Conservation (phyloP, 2,113 vertebrate species). For the Proteles cristata region DNA sequence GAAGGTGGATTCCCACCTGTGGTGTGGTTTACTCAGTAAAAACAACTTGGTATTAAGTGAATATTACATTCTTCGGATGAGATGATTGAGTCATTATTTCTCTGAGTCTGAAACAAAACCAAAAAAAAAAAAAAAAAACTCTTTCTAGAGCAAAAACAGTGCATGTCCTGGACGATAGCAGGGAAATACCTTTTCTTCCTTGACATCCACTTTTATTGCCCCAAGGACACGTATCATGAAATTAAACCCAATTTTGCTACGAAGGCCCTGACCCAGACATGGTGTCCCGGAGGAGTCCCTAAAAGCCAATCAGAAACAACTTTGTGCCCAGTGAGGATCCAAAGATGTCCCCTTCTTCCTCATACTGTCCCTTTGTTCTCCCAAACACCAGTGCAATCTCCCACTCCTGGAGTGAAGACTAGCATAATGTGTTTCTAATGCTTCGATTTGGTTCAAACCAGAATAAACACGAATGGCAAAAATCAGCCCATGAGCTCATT, state of each 20-base stretch:
- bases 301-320: not conserved
- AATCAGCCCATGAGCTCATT: conserved; percentile 81
- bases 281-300: not conserved
- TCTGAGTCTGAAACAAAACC: conserved; percentile 64
- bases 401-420: conserved; percentile 60
- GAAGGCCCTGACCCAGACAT: not conserved
- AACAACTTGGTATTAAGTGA: conserved; percentile 44
- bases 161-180: not conserved
- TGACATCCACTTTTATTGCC: conserved; percentile 11
- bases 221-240: not conserved
- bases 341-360: not conserved
- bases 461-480: conserved; percentile 82
- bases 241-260: conserved; percentile 15
- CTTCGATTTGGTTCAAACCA: conserved; percentile 78
- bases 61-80: not conserved
- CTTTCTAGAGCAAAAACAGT: conserved; percentile 66
- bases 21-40: not conserved
- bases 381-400: not conserved
- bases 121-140: not conserved
- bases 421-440: conserved; percentile 79
- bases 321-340: not conserved
- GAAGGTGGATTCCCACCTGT: not conserved
- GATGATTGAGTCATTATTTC: conserved; percentile 41
- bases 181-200: not conserved
- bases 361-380: conserved; percentile 20